phyloP scores from a whole-genome alignment of 2,888 invertebrate genomes.

The Laothoe populi region DNA sequence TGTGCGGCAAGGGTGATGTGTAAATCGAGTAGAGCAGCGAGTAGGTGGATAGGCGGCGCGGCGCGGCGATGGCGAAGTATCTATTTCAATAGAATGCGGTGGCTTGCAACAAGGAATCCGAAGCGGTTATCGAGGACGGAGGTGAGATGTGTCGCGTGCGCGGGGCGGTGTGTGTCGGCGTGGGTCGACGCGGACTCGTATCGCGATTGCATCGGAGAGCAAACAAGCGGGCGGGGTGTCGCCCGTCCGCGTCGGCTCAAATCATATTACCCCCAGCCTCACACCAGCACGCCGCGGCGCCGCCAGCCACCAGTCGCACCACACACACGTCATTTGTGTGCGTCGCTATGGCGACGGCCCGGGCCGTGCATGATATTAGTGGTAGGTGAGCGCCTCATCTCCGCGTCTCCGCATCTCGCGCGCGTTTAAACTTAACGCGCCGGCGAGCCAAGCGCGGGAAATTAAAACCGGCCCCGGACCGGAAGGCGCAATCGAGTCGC shows the following conservation, averaged over 20 bases:
- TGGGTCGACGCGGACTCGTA: constrained; percentile 57
- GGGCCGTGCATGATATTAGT: constrained; percentile 85
- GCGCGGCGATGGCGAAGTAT: constrained; percentile 68
- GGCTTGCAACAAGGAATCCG: constrained; percentile 82
- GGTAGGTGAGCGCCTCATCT: constrained; percentile 71
- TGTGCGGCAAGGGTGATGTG: constrained; percentile 60
- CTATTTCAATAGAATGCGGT: constrained; percentile 81
- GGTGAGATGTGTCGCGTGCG: constrained; percentile 77
- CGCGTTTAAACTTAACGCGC: constrained; percentile 80
- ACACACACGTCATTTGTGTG: constrained; percentile 88
- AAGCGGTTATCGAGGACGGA: constrained; percentile 82
- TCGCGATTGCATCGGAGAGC: constrained; percentile 85
- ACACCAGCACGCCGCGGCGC: constrained; percentile 72
- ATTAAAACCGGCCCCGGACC: constrained; percentile 81
- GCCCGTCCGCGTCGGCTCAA: constrained; percentile 71
- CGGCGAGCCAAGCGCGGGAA: constrained; percentile 71
- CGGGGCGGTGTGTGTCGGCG: constrained; percentile 40
- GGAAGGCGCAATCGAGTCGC: constrained; percentile 73
- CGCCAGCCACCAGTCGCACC: constrained; percentile 51
- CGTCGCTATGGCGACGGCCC: constrained; percentile 88
- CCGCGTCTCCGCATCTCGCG: constrained; percentile 45
- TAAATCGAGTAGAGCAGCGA: constrained; percentile 62
- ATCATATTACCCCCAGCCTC: constrained; percentile 83
- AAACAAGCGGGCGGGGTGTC: constrained; percentile 82
- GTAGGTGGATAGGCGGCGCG: constrained; percentile 67